Evolutionary conservation across 92 coral and sea anemone genomes (phyloP).

Genomic region (Parazoanthus atlanticus): DNA sequence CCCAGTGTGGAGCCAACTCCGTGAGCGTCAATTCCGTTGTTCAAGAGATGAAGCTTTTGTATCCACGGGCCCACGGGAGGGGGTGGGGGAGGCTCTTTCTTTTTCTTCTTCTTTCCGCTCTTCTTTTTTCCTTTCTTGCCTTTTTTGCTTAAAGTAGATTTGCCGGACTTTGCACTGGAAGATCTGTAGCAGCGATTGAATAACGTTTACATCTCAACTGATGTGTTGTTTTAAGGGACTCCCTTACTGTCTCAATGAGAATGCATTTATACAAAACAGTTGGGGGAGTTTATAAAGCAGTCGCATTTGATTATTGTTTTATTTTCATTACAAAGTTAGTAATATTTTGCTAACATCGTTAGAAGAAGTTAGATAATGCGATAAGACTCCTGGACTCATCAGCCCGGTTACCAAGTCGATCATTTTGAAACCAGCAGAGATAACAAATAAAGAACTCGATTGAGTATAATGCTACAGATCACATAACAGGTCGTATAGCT

Average conservation of each 20-base stretch:
- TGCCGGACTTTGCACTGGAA: conserved; percentile 64
- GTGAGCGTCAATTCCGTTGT: conserved; percentile 94
- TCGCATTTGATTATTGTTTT: too few relatives aligned
- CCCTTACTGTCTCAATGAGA: neutral
- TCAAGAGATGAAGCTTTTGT: conserved; percentile 87
- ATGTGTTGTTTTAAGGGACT: neutral
- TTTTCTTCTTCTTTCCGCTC: conserved; percentile 78
- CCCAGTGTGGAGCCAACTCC: conserved; percentile 89
- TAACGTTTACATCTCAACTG: neutral
- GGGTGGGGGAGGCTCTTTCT: conserved; percentile 93
- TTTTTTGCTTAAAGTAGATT: conserved; percentile 68
- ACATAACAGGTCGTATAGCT: too few relatives aligned
- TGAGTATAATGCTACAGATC: too few relatives aligned
- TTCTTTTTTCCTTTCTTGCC: conserved; percentile 89
- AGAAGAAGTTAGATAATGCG: too few relatives aligned
- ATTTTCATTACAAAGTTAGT: too few relatives aligned
- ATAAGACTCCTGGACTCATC: too few relatives aligned
- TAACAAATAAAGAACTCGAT: too few relatives aligned
- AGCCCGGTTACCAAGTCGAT: too few relatives aligned
- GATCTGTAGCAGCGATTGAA: neutral
- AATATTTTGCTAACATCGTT: too few relatives aligned
- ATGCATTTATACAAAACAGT: neutral
- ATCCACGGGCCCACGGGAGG: conserved; percentile 99
- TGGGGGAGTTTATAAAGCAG: too few relatives aligned
- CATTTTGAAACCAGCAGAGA: too few relatives aligned